These are phyloP conservation scores for Scaptodrosophila latifasciaeformis DNA, from an alignment of 2,888 invertebrate species.

Conservation along the genomic window DNA sequence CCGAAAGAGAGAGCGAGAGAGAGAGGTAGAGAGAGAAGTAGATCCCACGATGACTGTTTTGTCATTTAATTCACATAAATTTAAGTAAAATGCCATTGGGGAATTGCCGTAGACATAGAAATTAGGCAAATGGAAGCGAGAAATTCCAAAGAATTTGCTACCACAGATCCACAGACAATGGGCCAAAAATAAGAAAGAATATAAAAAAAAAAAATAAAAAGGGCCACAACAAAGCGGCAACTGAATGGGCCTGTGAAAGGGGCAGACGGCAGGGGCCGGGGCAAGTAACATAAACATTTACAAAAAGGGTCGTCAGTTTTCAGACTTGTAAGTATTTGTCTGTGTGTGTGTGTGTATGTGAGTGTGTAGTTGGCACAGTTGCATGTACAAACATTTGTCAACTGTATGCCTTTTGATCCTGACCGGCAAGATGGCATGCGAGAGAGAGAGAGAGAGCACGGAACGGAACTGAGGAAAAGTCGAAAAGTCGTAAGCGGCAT, in stretches of 20 bases:
- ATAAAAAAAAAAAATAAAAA: constrained; percentile 22
- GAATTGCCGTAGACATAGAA: constrained; percentile 55
- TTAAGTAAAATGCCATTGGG: constrained; percentile 66
- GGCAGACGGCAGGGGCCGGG: constrained; percentile 40
- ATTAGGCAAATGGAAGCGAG: constrained; percentile 57
- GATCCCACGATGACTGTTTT: constrained; percentile 14
- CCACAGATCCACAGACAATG: constrained; percentile 19
- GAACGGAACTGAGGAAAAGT: constrained; percentile 23
- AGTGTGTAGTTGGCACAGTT: constrained; percentile 8
- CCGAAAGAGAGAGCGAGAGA: not conserved
- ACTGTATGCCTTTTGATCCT: constrained; percentile 64
- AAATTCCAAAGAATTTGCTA: constrained; percentile 60
- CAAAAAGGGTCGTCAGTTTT: constrained; percentile 46
- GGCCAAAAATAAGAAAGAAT: constrained; percentile 25
- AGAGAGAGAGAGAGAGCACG: constrained; percentile 8
- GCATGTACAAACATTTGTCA: constrained; percentile 65
- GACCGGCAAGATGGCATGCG: constrained; percentile 43
- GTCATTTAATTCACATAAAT: constrained; percentile 69
- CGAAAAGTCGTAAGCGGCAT: constrained; percentile 57
- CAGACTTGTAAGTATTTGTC: not conserved
- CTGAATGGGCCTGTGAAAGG: constrained; percentile 37
- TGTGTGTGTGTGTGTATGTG: constrained; percentile 14
- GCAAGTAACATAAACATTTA: constrained; percentile 64
- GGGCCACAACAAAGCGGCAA: constrained; percentile 15
- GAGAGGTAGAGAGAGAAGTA: constrained; percentile 7